phyloP scores from a whole-genome alignment of 2,113 vertebrate genomes.

The Amia ocellicauda region DNA sequence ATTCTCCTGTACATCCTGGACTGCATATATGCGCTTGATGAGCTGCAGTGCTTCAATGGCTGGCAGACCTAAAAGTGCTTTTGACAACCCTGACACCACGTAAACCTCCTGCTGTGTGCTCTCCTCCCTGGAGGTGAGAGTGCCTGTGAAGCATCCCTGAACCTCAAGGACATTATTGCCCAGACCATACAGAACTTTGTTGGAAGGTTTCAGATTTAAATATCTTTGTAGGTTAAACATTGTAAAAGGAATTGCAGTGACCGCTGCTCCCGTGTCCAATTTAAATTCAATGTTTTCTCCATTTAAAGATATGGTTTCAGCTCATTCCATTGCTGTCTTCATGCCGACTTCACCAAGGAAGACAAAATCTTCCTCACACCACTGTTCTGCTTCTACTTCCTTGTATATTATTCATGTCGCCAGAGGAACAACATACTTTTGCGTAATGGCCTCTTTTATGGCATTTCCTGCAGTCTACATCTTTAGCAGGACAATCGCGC shows the following conservation, averaged over 20 bases:
- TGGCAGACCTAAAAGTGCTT: background rate
- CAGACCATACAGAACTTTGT: conserved; percentile 23
- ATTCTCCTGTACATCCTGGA: conserved; percentile 6
- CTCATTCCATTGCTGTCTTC: no score
- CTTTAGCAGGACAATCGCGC: conserved; percentile 17
- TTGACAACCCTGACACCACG: conserved; percentile 19
- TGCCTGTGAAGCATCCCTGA: conserved; percentile 22
- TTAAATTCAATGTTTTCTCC: no score
- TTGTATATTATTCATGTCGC: no score
- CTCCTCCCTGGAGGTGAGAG: conserved; percentile 4
- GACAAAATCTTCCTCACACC: no score
- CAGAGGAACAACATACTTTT: no score
- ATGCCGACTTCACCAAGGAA: no score
- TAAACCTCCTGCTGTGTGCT: conserved; percentile 14
- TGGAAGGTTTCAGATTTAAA: conserved; percentile 6
- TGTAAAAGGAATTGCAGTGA: no score
- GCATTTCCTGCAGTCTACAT: conserved; percentile 21
- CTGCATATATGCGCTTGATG: conserved; percentile 12
- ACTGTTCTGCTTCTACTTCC: no score
- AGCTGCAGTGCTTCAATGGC: conserved; percentile 5
- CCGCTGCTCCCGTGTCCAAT: no score
- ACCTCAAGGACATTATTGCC: conserved; percentile 14
- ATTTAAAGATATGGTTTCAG: no score
- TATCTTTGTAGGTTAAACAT: no score
- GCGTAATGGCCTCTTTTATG: conserved; percentile 27